These are phyloP conservation scores for Tigriopus californicus DNA, from an alignment of 2,888 invertebrate genomes.

Conservation along the genomic window DNA sequence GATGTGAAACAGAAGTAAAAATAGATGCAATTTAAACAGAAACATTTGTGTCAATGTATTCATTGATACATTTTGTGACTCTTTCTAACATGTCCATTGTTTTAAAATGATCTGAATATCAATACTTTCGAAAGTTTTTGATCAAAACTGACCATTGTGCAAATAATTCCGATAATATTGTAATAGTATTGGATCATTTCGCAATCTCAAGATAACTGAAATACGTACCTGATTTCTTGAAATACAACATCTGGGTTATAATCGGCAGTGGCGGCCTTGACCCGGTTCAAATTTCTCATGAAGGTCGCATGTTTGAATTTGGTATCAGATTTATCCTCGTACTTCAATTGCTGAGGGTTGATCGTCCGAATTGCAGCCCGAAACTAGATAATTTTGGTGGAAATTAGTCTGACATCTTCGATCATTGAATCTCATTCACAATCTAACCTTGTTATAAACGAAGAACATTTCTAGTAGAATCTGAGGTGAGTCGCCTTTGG, in stretches of 20 bases:
- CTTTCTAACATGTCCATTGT: too few relatives aligned
- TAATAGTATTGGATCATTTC: background rate
- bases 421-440: background rate
- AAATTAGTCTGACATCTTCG: background rate
- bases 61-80: too few relatives aligned
- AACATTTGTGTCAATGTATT: too few relatives aligned
- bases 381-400: constrained; percentile 12
- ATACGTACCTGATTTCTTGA: constrained; percentile 79
- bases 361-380: constrained; percentile 79
- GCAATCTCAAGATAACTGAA: too few relatives aligned
- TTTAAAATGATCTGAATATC: too few relatives aligned
- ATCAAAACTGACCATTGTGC: too few relatives aligned
- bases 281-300: constrained; percentile 73
- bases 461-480: constrained; percentile 79
- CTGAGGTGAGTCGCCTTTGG: constrained; percentile 79
- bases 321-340: constrained; percentile 66
- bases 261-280: constrained; percentile 71
- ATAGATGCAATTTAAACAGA: too few relatives aligned
- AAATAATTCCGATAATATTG: too few relatives aligned
- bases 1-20: too few relatives aligned
- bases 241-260: constrained; percentile 16
- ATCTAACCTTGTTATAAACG: constrained; percentile 66
- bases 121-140: too few relatives aligned
- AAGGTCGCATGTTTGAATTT: constrained; percentile 91
- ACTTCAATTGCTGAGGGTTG: constrained; percentile 86